These are phyloP conservation scores for Halcyon smyrnensis DNA, from an alignment of 2,797 vertebrate genomes.

Conservation along the genomic window DNA sequence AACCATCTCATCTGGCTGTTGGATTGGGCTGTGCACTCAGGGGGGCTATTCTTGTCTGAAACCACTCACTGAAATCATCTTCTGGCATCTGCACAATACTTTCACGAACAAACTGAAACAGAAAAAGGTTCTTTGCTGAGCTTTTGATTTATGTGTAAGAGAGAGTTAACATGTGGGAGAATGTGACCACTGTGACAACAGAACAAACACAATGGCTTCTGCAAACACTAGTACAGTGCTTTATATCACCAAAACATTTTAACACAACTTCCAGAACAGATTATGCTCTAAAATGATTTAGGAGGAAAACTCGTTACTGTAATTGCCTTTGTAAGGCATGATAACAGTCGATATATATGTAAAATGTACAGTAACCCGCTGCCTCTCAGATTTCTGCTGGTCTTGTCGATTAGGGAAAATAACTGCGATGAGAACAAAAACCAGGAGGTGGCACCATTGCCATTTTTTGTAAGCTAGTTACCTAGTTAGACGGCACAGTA, in stretches of 20 bases:
- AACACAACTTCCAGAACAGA: background rate
- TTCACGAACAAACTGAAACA: conserved; percentile 80
- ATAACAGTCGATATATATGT: rapidly evolving
- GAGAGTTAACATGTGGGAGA: background rate
- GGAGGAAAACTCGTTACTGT: background rate
- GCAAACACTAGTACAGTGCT: background rate
- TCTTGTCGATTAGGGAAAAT: background rate
- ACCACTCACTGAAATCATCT: conserved; percentile 79
- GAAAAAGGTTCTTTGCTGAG: background rate
- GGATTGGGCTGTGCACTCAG: background rate
- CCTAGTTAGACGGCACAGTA: background rate
- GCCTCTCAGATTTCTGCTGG: background rate
- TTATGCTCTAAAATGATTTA: background rate
- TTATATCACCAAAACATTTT: background rate
- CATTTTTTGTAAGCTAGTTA: background rate
- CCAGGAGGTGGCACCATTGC: conserved; percentile 50
- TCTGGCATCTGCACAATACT: conserved; percentile 78
- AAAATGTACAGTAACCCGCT: background rate
- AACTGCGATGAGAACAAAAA: background rate
- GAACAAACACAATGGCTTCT: background rate
- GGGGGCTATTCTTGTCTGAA: conserved; percentile 62
- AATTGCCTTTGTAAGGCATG: background rate
- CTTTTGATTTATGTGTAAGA: background rate
- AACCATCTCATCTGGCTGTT: background rate
- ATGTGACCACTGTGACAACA: background rate